phyloP scores from a whole-genome alignment of 1,140 invertebrate species.

The Drosophila ananassae region DNA sequence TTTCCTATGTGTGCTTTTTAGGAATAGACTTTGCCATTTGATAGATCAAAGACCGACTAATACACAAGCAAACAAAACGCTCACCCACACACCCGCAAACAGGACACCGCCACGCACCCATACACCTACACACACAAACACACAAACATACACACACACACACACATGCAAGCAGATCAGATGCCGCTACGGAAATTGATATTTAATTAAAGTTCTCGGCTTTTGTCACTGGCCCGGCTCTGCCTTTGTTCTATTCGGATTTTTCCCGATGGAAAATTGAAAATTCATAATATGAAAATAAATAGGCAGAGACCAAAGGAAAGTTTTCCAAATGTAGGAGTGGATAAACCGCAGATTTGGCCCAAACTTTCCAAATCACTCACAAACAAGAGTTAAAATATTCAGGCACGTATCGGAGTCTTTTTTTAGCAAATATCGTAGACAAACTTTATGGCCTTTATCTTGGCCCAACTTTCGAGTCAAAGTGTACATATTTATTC shows the following conservation, averaged over 20 bases:
- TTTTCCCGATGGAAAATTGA: slow-evolving; percentile 1
- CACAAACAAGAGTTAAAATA: not conserved
- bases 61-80: slow-evolving; percentile 22
- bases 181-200: slow-evolving; percentile 68
- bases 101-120: not conserved
- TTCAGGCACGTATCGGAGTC: not conserved
- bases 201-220: slow-evolving; percentile 74
- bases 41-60: slow-evolving; percentile 63
- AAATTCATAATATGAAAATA: slow-evolving; percentile 8
- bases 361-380: not conserved
- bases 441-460: slow-evolving; percentile 75
- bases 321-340: not conserved
- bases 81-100: no score
- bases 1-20: slow-evolving; percentile 18
- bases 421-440: not conserved
- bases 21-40: slow-evolving; percentile 31
- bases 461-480: slow-evolving; percentile 64
- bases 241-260: not conserved
- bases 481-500: slow-evolving; percentile 5
- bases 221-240: slow-evolving; percentile 16
- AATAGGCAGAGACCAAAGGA: not conserved
- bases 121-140: slow-evolving; percentile 5
- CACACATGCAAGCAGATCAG: slow-evolving; percentile 17
- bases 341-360: not conserved
- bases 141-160: slow-evolving; percentile 1